phyloP scores from a whole-genome alignment of 2,113 vertebrate species.

The Pungitius pungitius region DNA sequence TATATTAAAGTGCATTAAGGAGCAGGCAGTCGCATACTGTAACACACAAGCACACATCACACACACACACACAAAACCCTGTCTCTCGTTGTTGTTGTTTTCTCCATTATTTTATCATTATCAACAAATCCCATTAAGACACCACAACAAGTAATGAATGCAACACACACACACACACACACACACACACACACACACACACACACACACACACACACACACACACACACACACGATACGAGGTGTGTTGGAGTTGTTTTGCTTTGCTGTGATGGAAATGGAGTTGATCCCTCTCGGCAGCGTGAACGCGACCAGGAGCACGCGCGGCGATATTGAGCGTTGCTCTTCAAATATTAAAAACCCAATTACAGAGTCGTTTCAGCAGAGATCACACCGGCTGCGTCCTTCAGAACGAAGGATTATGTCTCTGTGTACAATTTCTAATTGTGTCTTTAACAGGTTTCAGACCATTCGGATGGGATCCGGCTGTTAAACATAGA shows the following conservation, averaged over 20 bases:
- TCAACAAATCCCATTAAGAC: slow-evolving; percentile 41
- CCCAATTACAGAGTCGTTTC: background rate
- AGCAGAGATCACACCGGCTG: slow-evolving; percentile 7
- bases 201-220: too few species aligned
- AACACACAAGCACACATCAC: background rate
- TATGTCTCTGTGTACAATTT: background rate
- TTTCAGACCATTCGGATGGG: slow-evolving; percentile 7
- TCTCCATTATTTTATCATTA: slow-evolving; percentile 43
- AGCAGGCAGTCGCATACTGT: slow-evolving; percentile 28
- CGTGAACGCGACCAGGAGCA: background rate
- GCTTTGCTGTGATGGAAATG: background rate
- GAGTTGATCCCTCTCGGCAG: slow-evolving; percentile 1
- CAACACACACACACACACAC: too few species aligned
- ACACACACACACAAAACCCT: slow-evolving; percentile 3
- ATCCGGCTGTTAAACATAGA: background rate
- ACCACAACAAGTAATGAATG: slow-evolving; percentile 15
- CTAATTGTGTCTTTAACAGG: slow-evolving; percentile 26
- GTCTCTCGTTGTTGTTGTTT: background rate
- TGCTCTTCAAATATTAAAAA: slow-evolving; percentile 3
- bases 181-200: too few species aligned
- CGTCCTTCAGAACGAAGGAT: background rate
- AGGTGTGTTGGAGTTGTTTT: background rate
- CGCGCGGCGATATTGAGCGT: slow-evolving; percentile 2
- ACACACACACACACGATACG: too few species aligned
- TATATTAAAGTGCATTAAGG: slow-evolving; percentile 67